A percentile compares a stretch with the other conserved stretches of the same genome.
phyloP scores from a whole-genome alignment of 2,888 invertebrate species.

The Drosophila ezoana region DNA sequence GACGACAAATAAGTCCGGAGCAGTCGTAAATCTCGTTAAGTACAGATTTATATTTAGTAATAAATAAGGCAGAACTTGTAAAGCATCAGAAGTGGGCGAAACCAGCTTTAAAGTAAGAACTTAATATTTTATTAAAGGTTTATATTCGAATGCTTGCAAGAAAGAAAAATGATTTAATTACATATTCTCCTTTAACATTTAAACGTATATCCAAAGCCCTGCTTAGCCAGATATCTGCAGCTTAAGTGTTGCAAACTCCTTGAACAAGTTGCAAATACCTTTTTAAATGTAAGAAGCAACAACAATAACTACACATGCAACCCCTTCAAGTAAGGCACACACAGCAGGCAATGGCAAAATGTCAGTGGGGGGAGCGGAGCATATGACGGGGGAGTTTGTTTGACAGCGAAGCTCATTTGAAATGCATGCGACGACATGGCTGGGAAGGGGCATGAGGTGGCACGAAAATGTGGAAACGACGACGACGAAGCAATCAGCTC shows the following conservation, averaged over 20 bases:
- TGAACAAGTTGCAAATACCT: conserved; percentile 39
- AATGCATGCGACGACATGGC: conserved; percentile 64
- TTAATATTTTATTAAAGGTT: no score
- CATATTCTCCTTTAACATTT: no score
- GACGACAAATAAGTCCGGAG: no score
- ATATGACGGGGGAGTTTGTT: conserved; percentile 28
- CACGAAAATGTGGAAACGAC: conserved; percentile 20
- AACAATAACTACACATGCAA: conserved; percentile 43
- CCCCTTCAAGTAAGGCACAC: conserved; percentile 47
- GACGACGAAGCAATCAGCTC: conserved; percentile 65
- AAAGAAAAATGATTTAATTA: no score
- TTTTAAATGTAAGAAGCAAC: conserved; percentile 12
- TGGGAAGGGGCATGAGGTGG: conserved; percentile 24
- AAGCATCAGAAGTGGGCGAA: no score
- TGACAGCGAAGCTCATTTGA: conserved; percentile 66
- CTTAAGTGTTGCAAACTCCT: conserved; percentile 29
- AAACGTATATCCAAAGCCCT: not conserved
- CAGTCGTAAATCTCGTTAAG: no score
- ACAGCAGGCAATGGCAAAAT: conserved; percentile 37
- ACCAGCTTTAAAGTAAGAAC: no score
- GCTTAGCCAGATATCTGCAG: not conserved
- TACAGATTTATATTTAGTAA: no score
- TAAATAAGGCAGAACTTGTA: no score
- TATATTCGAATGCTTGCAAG: no score
- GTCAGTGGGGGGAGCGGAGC: conserved; percentile 13